phyloP scores from a whole-genome alignment of 2,888 invertebrate species.

The Eurytoma californica region DNA sequence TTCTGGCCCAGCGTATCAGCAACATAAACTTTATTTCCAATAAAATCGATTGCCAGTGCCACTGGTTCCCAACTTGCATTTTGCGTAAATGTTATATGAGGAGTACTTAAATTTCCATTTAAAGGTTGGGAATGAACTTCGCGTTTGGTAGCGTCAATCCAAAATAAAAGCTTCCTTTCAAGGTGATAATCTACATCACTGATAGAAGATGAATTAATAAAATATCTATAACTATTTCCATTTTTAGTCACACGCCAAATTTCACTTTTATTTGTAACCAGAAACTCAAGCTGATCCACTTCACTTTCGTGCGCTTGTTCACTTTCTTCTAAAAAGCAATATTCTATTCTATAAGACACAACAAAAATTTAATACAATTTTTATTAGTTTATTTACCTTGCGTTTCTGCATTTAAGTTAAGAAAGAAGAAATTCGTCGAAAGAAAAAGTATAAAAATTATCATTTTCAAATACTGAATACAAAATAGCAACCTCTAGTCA shows the following conservation, averaged over 20 bases:
- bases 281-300: slow-evolving; percentile 27
- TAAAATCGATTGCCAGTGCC: slow-evolving; percentile 38
- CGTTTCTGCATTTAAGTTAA: no score
- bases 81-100: slow-evolving; percentile 36
- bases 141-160: slow-evolving; percentile 33
- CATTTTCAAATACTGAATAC: no score
- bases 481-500: no score
- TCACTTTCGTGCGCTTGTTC: background rate
- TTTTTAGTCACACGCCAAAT: slow-evolving; percentile 36
- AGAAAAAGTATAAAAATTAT: no score
- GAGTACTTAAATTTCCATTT: slow-evolving; percentile 19
- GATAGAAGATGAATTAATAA: slow-evolving; percentile 27
- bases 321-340: slow-evolving; percentile 19
- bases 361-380: no score
- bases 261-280: slow-evolving; percentile 44
- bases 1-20: slow-evolving; percentile 36
- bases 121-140: slow-evolving; percentile 45
- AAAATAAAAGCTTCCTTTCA: slow-evolving; percentile 45
- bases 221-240: slow-evolving; percentile 29
- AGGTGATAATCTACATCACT: slow-evolving; percentile 47
- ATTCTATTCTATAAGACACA: slow-evolving; percentile 5
- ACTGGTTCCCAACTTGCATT: slow-evolving; percentile 39
- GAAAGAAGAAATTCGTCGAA: no score
- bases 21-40: slow-evolving; percentile 48
- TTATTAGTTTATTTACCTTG: no score